A percentile compares a stretch with the other conserved stretches of the same genome.
Evolutionary conservation across 2,888 invertebrate species (phyloP).

Genomic region (Cephus runcator): DNA sequence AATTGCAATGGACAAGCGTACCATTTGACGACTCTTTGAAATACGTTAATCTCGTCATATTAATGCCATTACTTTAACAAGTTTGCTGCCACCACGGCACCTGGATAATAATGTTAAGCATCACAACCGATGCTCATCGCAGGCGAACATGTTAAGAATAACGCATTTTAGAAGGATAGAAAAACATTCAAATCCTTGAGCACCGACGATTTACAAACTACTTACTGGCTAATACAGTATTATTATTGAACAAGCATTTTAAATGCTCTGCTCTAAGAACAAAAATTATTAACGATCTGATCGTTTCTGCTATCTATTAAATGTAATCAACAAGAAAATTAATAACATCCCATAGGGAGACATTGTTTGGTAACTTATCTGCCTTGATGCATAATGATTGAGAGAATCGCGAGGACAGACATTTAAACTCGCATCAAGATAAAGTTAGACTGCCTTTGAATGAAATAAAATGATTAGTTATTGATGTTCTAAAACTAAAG

Average conservation of each 20-base stretch:
- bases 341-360: not conserved
- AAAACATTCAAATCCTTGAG: not conserved
- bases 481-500: conserved; percentile 44
- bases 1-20: not conserved
- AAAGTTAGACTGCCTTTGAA: not conserved
- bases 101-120: too few species aligned
- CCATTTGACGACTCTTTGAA: not conserved
- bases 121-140: too few species aligned
- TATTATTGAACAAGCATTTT: not conserved
- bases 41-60: not conserved
- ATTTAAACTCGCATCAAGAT: not conserved
- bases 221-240: not conserved
- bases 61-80: not conserved
- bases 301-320: not conserved
- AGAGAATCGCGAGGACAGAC: not conserved
- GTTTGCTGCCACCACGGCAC: too few species aligned
- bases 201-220: not conserved
- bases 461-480: conserved; percentile 41
- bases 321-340: not conserved
- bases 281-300: not conserved
- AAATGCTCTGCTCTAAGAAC: not conserved
- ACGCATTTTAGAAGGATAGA: not conserved
- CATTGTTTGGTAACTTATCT: not conserved
- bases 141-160: not conserved
- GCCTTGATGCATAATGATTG: not conserved